Conservation (phyloP, 1,140 invertebrate species). For the Dufourea novaeangliae region DNA sequence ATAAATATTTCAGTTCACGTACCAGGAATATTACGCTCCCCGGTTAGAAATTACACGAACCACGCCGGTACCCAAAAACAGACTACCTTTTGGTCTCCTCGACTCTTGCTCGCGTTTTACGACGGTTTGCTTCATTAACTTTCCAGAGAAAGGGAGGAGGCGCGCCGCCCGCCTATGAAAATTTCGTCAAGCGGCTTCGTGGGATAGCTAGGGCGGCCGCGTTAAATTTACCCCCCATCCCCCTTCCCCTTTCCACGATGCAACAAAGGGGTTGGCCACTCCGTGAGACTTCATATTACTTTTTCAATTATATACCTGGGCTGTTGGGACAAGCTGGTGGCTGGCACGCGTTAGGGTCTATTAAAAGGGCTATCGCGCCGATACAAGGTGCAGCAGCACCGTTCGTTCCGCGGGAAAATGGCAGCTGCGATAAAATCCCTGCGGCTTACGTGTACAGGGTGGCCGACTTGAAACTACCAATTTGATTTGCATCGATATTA, state of each 20-base stretch:
- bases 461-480: neutral
- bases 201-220: conserved; percentile 9
- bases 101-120: neutral
- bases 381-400: neutral
- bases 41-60: neutral
- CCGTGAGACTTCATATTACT: conserved; percentile 55
- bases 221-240: conserved; percentile 51
- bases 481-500: neutral
- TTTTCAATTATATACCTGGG: conserved; percentile 44
- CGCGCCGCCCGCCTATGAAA: conserved; percentile 58
- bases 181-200: conserved; percentile 27
- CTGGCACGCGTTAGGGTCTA: conserved; percentile 28
- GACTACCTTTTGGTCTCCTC: neutral
- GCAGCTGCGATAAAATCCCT: neutral
- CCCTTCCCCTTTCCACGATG: no score
- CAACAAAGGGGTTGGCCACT: conserved; percentile 7
- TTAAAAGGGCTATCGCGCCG: conserved; percentile 18
- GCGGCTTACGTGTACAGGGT: neutral
- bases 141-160: neutral
- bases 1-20: neutral
- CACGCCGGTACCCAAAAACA: neutral
- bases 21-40: neutral
- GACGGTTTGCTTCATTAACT: neutral
- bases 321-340: conserved; percentile 17
- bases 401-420: neutral